These are phyloP conservation scores for Thumatha senex DNA, from an alignment of 2,888 invertebrate genomes.

Conservation along the genomic window DNA sequence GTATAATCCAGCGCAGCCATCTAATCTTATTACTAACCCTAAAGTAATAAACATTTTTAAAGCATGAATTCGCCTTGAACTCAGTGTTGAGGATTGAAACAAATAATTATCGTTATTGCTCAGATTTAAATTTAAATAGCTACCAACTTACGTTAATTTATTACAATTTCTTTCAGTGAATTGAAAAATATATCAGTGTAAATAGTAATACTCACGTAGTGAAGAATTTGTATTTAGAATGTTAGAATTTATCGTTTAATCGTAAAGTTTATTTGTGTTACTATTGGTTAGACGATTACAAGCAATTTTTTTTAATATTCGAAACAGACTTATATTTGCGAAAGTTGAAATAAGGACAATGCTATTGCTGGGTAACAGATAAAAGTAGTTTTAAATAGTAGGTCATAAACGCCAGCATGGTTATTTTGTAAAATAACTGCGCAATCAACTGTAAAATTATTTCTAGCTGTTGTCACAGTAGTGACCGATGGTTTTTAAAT, in stretches of 20 bases:
- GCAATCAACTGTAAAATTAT: slow-evolving; percentile 79
- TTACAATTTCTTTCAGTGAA: too few species aligned
- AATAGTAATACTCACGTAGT: slow-evolving; percentile 22
- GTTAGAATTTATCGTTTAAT: slow-evolving; percentile 43
- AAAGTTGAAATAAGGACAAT: neutral
- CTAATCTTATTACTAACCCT: too few species aligned
- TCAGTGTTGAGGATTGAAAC: too few species aligned
- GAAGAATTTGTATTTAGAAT: slow-evolving; percentile 32
- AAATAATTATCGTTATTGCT: too few species aligned
- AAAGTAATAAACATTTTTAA: too few species aligned
- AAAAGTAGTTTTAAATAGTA: too few species aligned
- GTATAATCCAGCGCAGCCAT: too few species aligned
- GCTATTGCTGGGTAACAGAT: neutral
- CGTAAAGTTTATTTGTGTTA: neutral
- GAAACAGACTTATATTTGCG: neutral
- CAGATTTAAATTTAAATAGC: too few species aligned
- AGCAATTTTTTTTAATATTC: neutral
- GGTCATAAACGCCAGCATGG: neutral
- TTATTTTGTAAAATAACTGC: slow-evolving; percentile 53
- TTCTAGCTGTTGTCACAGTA: slow-evolving; percentile 78
- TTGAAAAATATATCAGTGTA: slow-evolving; percentile 22
- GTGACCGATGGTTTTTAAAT: slow-evolving; percentile 83
- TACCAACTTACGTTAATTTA: too few species aligned
- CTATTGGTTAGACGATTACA: too few species aligned
- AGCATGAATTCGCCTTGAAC: too few species aligned